A percentile compares a stretch with the other conserved stretches of the same genome.
Evolutionary conservation across 2,797 vertebrate genomes (phyloP).

Genomic region (Streptopelia turtur): DNA sequence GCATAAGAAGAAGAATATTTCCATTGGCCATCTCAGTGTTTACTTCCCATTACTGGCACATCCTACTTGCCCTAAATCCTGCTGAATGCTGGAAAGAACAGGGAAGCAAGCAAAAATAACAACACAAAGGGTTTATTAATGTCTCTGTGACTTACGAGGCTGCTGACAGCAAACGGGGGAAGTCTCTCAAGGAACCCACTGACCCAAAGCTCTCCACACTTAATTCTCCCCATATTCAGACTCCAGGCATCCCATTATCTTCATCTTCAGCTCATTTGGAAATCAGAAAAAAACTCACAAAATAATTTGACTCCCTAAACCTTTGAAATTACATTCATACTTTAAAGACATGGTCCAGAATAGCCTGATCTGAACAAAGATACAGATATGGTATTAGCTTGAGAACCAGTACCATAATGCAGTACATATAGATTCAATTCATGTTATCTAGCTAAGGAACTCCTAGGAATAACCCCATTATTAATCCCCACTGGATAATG

Average conservation of each 20-base stretch:
- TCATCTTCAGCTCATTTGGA: not conserved
- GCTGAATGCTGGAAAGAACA: not conserved
- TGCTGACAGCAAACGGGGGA: not conserved
- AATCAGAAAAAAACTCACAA: not conserved
- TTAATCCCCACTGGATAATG: not conserved
- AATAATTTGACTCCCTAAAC: not conserved
- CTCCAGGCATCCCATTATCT: not conserved
- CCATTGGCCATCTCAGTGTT: constrained; percentile 39
- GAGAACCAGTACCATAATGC: not conserved
- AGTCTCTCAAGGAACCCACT: not conserved
- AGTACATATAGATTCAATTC: not conserved
- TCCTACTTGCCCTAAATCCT: constrained; percentile 36
- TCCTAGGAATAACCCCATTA: not conserved
- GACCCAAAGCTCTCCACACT: not conserved
- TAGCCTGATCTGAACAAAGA: not conserved
- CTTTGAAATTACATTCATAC: not conserved
- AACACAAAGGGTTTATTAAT: constrained; percentile 20
- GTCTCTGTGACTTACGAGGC: not conserved
- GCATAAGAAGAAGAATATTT: constrained; percentile 37
- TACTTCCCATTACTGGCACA: constrained; percentile 35
- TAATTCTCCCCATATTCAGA: not conserved
- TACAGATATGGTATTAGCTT: not conserved
- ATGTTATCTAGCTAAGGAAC: not conserved
- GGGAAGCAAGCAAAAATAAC: constrained; percentile 36
- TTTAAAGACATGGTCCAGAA: not conserved